These are phyloP conservation scores for Stegastes partitus DNA, from an alignment of 2,113 vertebrate genomes.

Conservation along the genomic window DNA sequence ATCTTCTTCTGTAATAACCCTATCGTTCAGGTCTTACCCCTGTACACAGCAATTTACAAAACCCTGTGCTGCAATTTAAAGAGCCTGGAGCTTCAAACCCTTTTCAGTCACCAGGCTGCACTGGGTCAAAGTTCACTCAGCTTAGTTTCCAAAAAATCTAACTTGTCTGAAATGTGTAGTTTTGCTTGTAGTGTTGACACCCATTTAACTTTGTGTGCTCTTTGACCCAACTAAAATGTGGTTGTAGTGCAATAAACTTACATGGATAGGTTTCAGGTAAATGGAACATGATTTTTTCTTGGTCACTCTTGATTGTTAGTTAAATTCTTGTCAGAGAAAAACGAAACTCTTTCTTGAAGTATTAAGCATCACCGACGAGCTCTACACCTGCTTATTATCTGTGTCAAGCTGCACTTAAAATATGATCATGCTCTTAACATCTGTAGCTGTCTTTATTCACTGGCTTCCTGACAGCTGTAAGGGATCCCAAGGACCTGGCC, in stretches of 20 bases:
- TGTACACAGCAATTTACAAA: constrained; percentile 18
- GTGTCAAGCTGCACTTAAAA: constrained; percentile 3
- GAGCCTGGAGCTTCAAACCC: not conserved
- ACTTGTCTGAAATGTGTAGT: not conserved
- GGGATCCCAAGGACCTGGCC: constrained; percentile 52
- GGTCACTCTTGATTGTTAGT: not conserved
- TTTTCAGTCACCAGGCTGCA: constrained; percentile 4
- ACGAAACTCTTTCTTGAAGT: not conserved
- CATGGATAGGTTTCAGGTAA: not conserved
- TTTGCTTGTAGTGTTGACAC: constrained; percentile 26
- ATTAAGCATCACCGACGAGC: constrained; percentile 4
- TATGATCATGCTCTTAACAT: constrained; percentile 21
- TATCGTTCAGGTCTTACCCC: not conserved
- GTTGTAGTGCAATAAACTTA: not conserved
- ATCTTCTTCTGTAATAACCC: constrained; percentile 8
- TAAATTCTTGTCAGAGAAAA: not conserved
- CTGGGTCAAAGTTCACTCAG: not conserved
- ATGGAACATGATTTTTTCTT: not conserved
- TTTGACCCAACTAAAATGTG: not conserved
- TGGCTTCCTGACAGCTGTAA: constrained; percentile 59
- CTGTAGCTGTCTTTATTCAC: constrained; percentile 25
- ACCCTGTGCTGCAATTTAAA: constrained; percentile 10
- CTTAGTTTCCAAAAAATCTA: constrained; percentile 1
- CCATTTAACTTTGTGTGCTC: constrained; percentile 6
- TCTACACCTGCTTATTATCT: constrained; percentile 12